Evolutionary conservation across 2,113 vertebrate species (phyloP).

Genomic region (Seriola quinqueradiata): DNA sequence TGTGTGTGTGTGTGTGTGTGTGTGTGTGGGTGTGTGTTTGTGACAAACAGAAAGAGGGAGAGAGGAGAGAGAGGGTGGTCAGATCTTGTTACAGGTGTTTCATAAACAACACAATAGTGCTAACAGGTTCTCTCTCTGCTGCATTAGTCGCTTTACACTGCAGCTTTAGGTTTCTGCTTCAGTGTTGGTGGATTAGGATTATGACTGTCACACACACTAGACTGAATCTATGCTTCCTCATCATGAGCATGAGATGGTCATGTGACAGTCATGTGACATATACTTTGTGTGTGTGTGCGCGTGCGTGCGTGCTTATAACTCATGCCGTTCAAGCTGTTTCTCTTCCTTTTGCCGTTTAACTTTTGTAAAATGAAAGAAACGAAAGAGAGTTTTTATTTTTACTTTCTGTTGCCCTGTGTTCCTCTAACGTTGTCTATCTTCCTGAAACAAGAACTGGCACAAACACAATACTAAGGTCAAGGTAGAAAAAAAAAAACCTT

Average conservation of each 20-base stretch:
- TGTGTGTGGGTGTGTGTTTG: constrained; percentile 81
- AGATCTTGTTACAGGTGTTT: constrained; percentile 83
- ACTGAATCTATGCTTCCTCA: constrained; percentile 66
- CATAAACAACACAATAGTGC: constrained; percentile 81
- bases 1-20: constrained; percentile 81
- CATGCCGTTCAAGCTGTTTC: constrained; percentile 47
- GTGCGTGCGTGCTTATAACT: background rate
- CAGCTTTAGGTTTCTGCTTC: constrained; percentile 55
- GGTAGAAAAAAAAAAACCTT: constrained; percentile 1
- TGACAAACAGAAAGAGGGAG: constrained; percentile 69
- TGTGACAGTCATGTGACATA: constrained; percentile 76
- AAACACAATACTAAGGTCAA: constrained; percentile 51
- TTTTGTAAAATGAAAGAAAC: background rate
- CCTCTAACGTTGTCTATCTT: constrained; percentile 28
- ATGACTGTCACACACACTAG: constrained; percentile 47
- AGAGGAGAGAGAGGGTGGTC: constrained; percentile 57
- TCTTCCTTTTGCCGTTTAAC: constrained; percentile 32
- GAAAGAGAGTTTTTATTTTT: background rate
- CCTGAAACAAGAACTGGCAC: constrained; percentile 43
- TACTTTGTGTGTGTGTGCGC: constrained; percentile 10
- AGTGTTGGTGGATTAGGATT: constrained; percentile 52
- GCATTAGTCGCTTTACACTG: constrained; percentile 5
- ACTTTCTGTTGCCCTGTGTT: constrained; percentile 18
- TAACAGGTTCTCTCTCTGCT: constrained; percentile 61
- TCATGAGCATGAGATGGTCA: constrained; percentile 68